Conservation (phyloP, 2,113 vertebrate species). For the Dryoscopus gambensis region DNA sequence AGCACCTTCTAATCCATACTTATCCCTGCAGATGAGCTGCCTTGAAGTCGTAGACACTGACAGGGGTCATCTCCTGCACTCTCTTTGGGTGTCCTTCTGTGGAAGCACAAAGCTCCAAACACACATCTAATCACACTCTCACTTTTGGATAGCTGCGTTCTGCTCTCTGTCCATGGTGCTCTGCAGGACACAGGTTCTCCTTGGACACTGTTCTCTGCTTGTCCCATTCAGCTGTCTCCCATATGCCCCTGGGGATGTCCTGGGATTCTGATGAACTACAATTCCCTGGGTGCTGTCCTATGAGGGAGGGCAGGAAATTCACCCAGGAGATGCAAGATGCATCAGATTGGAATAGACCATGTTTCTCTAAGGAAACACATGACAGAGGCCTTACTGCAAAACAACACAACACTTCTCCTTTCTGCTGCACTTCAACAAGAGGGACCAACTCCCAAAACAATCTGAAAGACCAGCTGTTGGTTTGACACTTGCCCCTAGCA, state of each 20-base stretch:
- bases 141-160: neutral
- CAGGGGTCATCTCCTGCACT: neutral
- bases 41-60: neutral
- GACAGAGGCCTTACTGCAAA: neutral
- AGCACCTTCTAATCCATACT: neutral
- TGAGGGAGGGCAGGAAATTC: neutral
- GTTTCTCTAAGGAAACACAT: neutral
- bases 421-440: neutral
- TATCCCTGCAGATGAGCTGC: accelerated
- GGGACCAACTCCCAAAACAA: neutral
- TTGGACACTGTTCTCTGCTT: neutral
- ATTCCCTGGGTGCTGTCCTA: neutral
- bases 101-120: neutral
- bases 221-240: neutral
- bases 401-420: neutral
- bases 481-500: neutral
- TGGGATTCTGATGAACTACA: neutral
- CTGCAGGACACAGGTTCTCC: neutral
- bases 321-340: neutral
- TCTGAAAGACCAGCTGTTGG: neutral
- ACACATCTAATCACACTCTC: neutral
- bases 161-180: neutral
- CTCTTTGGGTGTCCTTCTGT: neutral
- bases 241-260: neutral
- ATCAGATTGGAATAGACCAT: neutral